These are phyloP conservation scores for Percopsis omiscomaycus DNA, from an alignment of 2,797 vertebrate genomes.

Conservation along the genomic window DNA sequence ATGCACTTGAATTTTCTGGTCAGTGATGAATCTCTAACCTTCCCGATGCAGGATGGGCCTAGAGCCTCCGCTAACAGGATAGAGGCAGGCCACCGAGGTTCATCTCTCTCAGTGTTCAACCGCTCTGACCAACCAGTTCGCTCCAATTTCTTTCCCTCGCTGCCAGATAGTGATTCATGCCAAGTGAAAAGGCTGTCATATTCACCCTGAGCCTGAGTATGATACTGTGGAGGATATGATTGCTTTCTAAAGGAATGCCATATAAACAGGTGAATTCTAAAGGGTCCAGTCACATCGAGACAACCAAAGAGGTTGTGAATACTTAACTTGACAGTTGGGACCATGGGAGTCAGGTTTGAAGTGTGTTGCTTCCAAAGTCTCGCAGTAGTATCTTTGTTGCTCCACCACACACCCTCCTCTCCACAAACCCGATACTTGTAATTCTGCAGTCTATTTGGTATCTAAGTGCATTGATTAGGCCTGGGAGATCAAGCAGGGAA, in stretches of 20 bases:
- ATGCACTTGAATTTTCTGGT: conserved; percentile 66
- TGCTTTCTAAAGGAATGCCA: conserved; percentile 23
- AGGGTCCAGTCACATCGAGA: conserved; percentile 4
- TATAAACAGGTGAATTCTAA: conserved; percentile 10
- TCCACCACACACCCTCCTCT: conserved; percentile 18
- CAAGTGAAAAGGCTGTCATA: conserved; percentile 49
- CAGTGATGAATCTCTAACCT: conserved; percentile 65
- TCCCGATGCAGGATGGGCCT: conserved; percentile 47
- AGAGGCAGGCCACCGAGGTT: conserved; percentile 58
- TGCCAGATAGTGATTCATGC: conserved; percentile 48
- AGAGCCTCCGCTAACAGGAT: conserved; percentile 37
- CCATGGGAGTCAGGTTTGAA: conserved; percentile 16
- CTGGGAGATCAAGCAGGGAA: conserved; percentile 38
- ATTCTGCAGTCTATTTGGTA: conserved; percentile 43
- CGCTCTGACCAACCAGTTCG: conserved; percentile 53
- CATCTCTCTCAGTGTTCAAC: conserved; percentile 58
- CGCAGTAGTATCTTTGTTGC: conserved; percentile 24
- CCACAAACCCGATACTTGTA: conserved; percentile 4
- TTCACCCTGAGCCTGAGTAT: conserved; percentile 26
- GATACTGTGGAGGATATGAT: conserved; percentile 30
- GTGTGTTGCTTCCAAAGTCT: conserved; percentile 12
- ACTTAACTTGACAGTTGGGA: conserved; percentile 30
- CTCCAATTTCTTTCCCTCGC: conserved; percentile 34
- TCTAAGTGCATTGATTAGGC: conserved; percentile 47
- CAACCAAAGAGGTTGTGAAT: conserved; percentile 20